A percentile compares a stretch with the other conserved stretches of the same genome.
These are phyloP conservation scores for Trichoplax adhaerens DNA, from an alignment of 37 sponge, comb jelly and placozoan genomes.

Conservation along the genomic window DNA sequence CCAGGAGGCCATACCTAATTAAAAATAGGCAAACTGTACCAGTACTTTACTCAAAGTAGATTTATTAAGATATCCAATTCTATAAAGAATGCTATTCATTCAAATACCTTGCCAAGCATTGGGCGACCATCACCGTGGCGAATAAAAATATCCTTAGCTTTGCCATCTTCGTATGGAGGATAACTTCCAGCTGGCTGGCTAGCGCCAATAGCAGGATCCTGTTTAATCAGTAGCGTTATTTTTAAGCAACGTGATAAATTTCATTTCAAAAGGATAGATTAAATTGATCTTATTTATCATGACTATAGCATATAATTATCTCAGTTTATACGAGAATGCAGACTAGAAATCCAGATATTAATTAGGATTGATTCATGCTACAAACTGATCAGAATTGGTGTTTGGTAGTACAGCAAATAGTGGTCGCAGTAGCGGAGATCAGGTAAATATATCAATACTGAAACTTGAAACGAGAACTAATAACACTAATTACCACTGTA, in stretches of 20 bases:
- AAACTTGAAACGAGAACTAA: too few relatives aligned
- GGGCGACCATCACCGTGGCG: constrained; percentile 23
- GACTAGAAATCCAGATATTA: too few relatives aligned
- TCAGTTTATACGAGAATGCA: constrained; percentile 20
- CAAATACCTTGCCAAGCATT: constrained; percentile 33
- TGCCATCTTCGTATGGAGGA: constrained; percentile 39
- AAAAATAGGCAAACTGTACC: too few relatives aligned
- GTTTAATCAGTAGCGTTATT: neutral
- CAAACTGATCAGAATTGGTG: too few relatives aligned
- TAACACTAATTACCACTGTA: too few relatives aligned
- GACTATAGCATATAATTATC: constrained; percentile 51
- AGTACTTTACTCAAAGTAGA: too few relatives aligned
- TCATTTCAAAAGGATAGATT: too few relatives aligned
- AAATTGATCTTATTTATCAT: constrained; percentile 6
- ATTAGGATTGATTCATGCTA: too few relatives aligned
- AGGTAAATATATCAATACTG: too few relatives aligned
- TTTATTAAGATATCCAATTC: neutral
- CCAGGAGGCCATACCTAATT: constrained; percentile 48
- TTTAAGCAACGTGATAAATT: neutral
- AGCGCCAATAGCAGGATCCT: constrained; percentile 67
- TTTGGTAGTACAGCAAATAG: too few relatives aligned
- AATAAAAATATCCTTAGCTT: constrained; percentile 38
- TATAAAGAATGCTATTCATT: too few relatives aligned
- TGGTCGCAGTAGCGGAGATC: too few relatives aligned
- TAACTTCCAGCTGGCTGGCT: constrained; percentile 23